Percentiles rank a stretch among this genome's conserved stretches.
Evolutionary conservation across 1,140 invertebrate genomes (phyloP).

Genomic region (Drosophila bipectinata): DNA sequence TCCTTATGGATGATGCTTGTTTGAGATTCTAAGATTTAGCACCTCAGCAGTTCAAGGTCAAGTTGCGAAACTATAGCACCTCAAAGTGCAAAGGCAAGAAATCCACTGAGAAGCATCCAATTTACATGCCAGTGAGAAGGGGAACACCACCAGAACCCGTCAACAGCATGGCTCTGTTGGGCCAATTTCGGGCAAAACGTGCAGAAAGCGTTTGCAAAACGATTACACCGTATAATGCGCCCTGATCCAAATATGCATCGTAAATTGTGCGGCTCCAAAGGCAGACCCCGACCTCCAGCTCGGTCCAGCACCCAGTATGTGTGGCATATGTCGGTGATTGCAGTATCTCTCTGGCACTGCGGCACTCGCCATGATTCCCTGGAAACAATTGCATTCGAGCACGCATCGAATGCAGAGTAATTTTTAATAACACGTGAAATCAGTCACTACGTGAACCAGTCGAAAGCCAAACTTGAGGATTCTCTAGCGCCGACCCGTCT

Average conservation of each 20-base stretch:
- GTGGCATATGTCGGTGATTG: conserved; percentile 56
- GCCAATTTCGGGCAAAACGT: conserved; percentile 68
- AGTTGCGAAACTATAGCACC: neutral
- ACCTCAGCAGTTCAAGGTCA: neutral
- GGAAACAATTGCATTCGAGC: conserved; percentile 58
- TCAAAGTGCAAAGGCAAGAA: conserved; percentile 1
- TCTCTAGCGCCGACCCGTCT: conserved; percentile 11
- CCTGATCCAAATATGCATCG: conserved; percentile 59
- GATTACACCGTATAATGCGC: conserved; percentile 63
- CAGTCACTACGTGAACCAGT: conserved; percentile 53
- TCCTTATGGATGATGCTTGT: too few species aligned
- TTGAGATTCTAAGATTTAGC: too few species aligned
- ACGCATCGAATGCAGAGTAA: conserved; percentile 55
- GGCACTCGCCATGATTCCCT: conserved; percentile 35
- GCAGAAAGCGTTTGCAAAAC: conserved; percentile 50
- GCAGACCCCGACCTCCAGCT: conserved; percentile 18
- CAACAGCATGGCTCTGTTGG: conserved; percentile 36
- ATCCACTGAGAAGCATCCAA: neutral
- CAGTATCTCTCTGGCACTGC: conserved; percentile 17
- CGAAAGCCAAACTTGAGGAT: neutral
- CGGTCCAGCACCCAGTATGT: conserved; percentile 24
- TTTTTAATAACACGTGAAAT: conserved; percentile 74
- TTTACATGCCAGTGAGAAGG: neutral
- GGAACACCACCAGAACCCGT: conserved; percentile 12
- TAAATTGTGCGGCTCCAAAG: conserved; percentile 36